phyloP scores from a whole-genome alignment of 2,888 invertebrate genomes.

The Mythimna lalbum region DNA sequence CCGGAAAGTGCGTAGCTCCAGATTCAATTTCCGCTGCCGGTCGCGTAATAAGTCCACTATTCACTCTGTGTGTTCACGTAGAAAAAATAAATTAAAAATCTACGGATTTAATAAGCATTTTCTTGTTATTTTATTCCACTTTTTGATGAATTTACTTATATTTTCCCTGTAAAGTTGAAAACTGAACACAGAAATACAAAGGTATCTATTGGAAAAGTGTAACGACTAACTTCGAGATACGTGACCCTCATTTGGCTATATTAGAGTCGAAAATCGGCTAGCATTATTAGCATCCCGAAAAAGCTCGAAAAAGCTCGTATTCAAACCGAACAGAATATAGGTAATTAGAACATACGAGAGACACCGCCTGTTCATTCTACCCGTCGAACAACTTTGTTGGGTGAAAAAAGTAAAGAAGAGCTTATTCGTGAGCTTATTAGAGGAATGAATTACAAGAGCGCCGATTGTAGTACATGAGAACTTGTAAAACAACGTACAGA shows the following conservation, averaged over 20 bases:
- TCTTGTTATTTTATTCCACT: slow-evolving; percentile 35
- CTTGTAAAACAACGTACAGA: slow-evolving; percentile 56
- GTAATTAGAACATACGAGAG: slow-evolving; percentile 63
- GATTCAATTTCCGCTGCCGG: slow-evolving; percentile 88
- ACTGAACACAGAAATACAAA: slow-evolving; percentile 2
- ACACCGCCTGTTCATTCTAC: slow-evolving; percentile 50
- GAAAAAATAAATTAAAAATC: slow-evolving; percentile 67
- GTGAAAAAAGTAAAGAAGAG: slow-evolving; percentile 10
- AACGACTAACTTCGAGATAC: slow-evolving; percentile 31
- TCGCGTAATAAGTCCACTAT: slow-evolving; percentile 86
- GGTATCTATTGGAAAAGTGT: background rate
- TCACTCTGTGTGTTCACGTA: slow-evolving; percentile 77
- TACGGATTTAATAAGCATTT: slow-evolving; percentile 38
- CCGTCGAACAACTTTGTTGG: slow-evolving; percentile 35
- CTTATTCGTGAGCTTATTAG: slow-evolving; percentile 47
- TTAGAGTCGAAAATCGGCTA: slow-evolving; percentile 45
- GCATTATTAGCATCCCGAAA: slow-evolving; percentile 62
- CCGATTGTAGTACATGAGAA: slow-evolving; percentile 56
- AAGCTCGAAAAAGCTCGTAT: slow-evolving; percentile 63
- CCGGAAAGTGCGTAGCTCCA: slow-evolving; percentile 88
- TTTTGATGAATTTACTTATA: background rate
- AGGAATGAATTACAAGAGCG: slow-evolving; percentile 60
- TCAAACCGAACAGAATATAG: slow-evolving; percentile 60
- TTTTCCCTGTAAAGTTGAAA: background rate
- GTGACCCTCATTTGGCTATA: slow-evolving; percentile 41